Evolutionary conservation across 35 echinoderm and acorn worm species (phyloP), one percentile per base, ranked within the genome.

Genomic region (Ophioderma brevispina): DNA sequence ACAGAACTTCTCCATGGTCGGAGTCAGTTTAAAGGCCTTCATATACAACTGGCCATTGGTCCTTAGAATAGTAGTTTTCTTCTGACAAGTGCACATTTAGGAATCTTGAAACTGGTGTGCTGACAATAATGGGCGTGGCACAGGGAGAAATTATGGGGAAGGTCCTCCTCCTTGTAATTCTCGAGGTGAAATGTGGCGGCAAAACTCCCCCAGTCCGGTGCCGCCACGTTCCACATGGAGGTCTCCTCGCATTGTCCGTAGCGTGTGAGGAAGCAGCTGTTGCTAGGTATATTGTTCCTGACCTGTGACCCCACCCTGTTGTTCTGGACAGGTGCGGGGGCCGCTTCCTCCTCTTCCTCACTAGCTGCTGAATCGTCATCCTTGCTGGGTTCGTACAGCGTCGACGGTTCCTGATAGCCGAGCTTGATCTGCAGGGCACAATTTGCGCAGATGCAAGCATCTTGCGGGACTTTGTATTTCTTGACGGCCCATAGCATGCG

Each of bases 71-170:
- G 59, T 70, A 2, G 17, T 25, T 25, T 70, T 70, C 59, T 70
- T 70, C 17, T 70, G 59, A 30, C 59, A 70, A 70, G 59, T 70
- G 59, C 59, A 70, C 59, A 70, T 70, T 70, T 70, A 25, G 59
- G 59, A 70, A 70, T 70, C 28, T 30, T 70, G n/a, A 70, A 70
- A 13, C 6, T 25, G 2, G 59, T 70, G 23, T 70, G 59, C 28
- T 70, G 15, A 70, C 59, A 70, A 70, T 70, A 70, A 70, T 70
- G 59, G 4, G 15, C 17, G 28, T 70, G 59, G n/a, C 59, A 70
- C 59, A 70, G 28, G 59, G 59, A 70, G n/a, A 70, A 70, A 70
- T 70, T 70, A 25, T 70, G 59, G 10, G 59, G 59, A 2, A 70
- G n/a, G 10, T 70, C 59, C 28, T 25, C 28, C 59, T 70, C 59